These are phyloP conservation scores for Hoplodrina blanda DNA, from an alignment of 2,888 invertebrate genomes.

Conservation along the genomic window DNA sequence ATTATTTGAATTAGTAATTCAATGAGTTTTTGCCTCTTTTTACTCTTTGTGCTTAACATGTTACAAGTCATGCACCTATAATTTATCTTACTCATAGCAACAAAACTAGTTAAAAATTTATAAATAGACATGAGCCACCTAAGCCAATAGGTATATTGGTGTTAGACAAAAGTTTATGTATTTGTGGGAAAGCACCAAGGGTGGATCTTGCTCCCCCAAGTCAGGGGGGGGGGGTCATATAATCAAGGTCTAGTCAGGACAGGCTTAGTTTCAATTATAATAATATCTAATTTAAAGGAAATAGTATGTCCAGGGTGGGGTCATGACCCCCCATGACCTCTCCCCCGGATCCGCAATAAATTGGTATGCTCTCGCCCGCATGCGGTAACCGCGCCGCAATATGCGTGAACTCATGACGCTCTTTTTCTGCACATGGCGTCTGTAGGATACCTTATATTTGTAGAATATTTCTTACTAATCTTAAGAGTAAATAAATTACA, in stretches of 20 bases:
- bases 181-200: neutral
- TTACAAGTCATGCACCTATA: conserved; percentile 25
- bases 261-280: too few species aligned
- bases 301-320: too few species aligned
- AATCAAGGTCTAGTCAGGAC: too few species aligned
- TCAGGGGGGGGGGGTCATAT: too few species aligned
- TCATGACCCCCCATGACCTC: too few species aligned
- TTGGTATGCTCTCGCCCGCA: neutral
- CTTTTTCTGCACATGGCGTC: neutral
- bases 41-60: conserved; percentile 13
- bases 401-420: neutral
- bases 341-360: too few species aligned
- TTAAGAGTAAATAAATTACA: neutral
- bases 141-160: neutral
- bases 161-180: neutral
- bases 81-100: conserved; percentile 30
- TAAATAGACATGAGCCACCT: conserved; percentile 3
- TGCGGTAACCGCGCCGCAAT: neutral
- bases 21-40: conserved; percentile 28
- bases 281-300: too few species aligned
- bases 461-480: neutral
- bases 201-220: too few species aligned
- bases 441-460: too few species aligned
- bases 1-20: conserved; percentile 15
- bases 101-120: conserved; percentile 19